Evolutionary conservation across 2,113 vertebrate species (phyloP).

Genomic region (Sander vitreus): DNA sequence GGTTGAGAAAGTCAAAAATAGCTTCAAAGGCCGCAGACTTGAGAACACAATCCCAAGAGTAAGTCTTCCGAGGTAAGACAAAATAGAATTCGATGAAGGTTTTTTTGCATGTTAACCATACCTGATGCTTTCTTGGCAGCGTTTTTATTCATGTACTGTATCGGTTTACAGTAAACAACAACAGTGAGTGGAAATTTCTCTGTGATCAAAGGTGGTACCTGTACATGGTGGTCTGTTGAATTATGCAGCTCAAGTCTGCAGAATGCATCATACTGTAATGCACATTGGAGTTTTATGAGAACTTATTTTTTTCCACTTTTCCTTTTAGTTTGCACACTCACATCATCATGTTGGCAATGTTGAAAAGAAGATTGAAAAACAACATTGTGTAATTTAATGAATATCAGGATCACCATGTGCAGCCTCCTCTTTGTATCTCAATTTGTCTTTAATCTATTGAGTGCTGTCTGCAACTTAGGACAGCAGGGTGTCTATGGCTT

Average conservation of each 20-base stretch:
- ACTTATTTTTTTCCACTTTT: not conserved
- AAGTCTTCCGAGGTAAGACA: constrained; percentile 65
- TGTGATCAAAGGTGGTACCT: not conserved
- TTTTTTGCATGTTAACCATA: constrained; percentile 47
- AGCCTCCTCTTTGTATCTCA: not conserved
- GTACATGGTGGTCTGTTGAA: no score
- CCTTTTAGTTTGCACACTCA: no score
- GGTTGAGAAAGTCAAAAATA: constrained; percentile 81
- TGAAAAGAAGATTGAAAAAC: not conserved
- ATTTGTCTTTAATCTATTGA: not conserved
- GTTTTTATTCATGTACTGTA: constrained; percentile 16
- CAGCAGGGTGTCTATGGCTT: not conserved
- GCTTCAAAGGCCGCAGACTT: constrained; percentile 78
- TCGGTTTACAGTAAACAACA: constrained; percentile 38
- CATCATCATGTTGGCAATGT: no score
- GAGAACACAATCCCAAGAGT: constrained; percentile 75
- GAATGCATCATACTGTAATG: not conserved
- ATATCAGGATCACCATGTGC: not conserved
- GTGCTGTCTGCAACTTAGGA: not conserved
- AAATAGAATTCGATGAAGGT: constrained; percentile 33
- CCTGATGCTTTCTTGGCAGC: constrained; percentile 21
- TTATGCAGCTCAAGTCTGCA: not conserved
- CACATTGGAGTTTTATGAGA: no score
- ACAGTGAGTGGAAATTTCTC: constrained; percentile 1
- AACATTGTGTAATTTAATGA: not conserved